These are phyloP conservation scores for Crepidodera aurea DNA, from an alignment of 2,888 invertebrate genomes.

Conservation along the genomic window DNA sequence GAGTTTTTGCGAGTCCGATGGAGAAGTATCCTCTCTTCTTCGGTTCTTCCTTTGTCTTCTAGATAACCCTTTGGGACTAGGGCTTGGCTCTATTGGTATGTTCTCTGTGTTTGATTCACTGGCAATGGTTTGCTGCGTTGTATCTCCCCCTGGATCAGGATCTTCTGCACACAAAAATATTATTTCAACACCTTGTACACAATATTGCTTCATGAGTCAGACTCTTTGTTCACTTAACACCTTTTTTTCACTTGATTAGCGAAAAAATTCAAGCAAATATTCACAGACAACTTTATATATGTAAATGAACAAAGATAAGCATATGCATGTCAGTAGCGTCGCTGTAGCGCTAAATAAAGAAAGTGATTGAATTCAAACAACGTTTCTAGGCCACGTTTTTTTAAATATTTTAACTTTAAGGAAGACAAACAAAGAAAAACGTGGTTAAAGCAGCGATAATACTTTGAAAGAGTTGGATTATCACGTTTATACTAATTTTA, in stretches of 20 bases:
- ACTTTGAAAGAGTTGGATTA: not conserved
- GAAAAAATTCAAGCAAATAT: slow-evolving; percentile 2
- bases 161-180: slow-evolving; percentile 59
- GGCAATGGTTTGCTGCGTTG: slow-evolving; percentile 51
- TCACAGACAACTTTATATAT: slow-evolving; percentile 15
- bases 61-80: slow-evolving; percentile 64
- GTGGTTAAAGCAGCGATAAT: not conserved
- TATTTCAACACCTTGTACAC: slow-evolving; percentile 35
- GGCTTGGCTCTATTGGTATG: slow-evolving; percentile 61
- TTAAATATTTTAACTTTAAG: not conserved
- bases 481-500: slow-evolving; percentile 1
- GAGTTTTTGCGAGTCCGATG: slow-evolving; percentile 46
- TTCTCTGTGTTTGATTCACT: slow-evolving; percentile 54
- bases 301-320: slow-evolving; percentile 18
- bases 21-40: slow-evolving; percentile 45
- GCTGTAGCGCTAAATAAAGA: slow-evolving; percentile 1
- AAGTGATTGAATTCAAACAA: not conserved
- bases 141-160: slow-evolving; percentile 59
- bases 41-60: slow-evolving; percentile 66
- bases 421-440: not conserved
- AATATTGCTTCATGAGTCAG: slow-evolving; percentile 16
- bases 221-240: slow-evolving; percentile 26
- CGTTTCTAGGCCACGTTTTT: not conserved
- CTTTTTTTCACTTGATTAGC: slow-evolving; percentile 12
- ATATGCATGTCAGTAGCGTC: slow-evolving; percentile 5